Conservation (phyloP, 1,140 invertebrate species). For the Metopolophium dirhodum region DNA sequence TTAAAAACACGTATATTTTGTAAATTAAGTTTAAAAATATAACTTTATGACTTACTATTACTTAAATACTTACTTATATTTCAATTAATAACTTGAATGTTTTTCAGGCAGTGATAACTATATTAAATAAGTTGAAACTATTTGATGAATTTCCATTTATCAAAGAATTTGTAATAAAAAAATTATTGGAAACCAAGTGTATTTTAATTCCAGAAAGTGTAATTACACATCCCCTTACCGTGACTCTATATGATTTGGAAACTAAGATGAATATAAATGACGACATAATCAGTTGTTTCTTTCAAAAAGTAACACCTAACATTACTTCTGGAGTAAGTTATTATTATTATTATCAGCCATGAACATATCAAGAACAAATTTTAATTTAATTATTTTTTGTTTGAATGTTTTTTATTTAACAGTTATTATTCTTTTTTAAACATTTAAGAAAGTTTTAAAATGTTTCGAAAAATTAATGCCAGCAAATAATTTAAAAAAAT, state of each 20-base stretch:
- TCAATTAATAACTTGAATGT: background rate
- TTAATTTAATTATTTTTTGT: too few species aligned
- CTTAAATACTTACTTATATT: background rate
- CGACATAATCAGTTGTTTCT: background rate
- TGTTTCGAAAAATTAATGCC: too few species aligned
- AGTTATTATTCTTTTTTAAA: too few species aligned
- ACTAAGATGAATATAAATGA: conserved; percentile 16
- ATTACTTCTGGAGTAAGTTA: background rate
- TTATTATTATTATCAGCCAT: background rate
- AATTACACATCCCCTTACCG: background rate
- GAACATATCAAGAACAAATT: too few species aligned
- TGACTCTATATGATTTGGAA: conserved; percentile 14
- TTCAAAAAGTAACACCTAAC: background rate
- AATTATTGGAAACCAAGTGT: background rate
- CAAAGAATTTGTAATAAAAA: conserved; percentile 17
- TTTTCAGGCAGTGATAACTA: background rate
- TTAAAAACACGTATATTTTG: background rate
- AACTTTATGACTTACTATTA: too few species aligned
- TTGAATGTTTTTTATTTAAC: too few species aligned
- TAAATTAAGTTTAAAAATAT: background rate
- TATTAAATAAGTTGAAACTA: background rate
- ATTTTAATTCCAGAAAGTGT: background rate
- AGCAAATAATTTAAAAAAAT: too few species aligned
- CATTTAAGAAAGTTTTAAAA: too few species aligned
- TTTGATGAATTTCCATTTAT: conserved; percentile 12